phyloP scores from a whole-genome alignment of 1,140 invertebrate species.

The Bactericera cockerelli region DNA sequence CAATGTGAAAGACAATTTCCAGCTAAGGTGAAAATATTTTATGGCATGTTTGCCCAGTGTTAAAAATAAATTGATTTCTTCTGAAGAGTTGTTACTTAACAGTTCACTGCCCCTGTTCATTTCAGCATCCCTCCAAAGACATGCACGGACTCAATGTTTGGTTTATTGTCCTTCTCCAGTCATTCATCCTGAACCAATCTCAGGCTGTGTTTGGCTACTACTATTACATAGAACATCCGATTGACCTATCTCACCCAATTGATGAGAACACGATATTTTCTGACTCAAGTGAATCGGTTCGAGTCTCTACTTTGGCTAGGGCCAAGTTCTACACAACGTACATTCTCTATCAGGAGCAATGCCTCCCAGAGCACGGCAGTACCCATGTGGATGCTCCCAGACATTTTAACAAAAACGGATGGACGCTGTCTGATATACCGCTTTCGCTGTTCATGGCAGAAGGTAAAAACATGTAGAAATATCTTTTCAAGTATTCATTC shows the following conservation, averaged over 20 bases:
- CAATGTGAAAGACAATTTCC: no score
- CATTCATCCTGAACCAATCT: no score
- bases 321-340: not conserved
- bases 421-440: constrained; percentile 31
- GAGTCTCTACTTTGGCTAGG: not conserved
- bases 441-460: constrained; percentile 28
- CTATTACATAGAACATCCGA: constrained; percentile 6
- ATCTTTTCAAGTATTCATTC: no score
- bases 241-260: not conserved
- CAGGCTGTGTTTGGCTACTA: not conserved
- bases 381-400: constrained; percentile 35
- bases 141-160: no score
- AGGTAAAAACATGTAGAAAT: constrained; percentile 18
- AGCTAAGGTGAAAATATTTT: no score
- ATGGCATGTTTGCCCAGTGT: no score
- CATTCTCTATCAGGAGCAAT: constrained; percentile 2
- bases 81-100: no score
- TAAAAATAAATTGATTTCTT: no score
- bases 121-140: no score
- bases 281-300: not conserved
- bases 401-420: constrained; percentile 29
- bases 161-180: no score
- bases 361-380: constrained; percentile 28
- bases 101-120: no score
- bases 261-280: constrained; percentile 6